Evolutionary conservation across 2,113 vertebrate genomes (phyloP).

Genomic region (Hiodon tergisus): DNA sequence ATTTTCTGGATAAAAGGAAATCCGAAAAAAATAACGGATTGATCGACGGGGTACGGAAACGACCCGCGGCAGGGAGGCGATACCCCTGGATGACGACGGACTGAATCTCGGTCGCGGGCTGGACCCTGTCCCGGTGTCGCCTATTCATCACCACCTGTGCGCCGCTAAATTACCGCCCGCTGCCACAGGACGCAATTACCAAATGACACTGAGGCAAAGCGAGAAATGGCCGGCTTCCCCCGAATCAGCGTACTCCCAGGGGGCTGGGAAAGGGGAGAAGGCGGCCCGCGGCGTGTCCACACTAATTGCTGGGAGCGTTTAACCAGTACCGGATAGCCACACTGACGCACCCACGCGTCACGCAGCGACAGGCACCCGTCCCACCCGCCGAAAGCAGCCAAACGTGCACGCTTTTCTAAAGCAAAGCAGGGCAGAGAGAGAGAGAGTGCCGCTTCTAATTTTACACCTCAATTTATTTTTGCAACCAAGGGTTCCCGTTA

Average conservation of each 20-base stretch:
- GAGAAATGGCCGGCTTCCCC: slow-evolving; percentile 47
- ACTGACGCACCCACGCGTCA: slow-evolving; percentile 9
- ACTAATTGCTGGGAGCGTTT: slow-evolving; percentile 32
- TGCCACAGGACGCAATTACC: slow-evolving; percentile 60
- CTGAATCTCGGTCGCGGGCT: slow-evolving; percentile 27
- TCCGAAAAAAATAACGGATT: too few species aligned
- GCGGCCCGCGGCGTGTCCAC: slow-evolving; percentile 14
- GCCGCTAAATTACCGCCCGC: slow-evolving; percentile 46
- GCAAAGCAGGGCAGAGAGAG: background rate
- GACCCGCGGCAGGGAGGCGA: too few species aligned
- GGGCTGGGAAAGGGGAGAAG: background rate
- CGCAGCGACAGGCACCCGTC: too few species aligned
- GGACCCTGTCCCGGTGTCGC: slow-evolving; percentile 45
- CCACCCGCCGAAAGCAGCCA: too few species aligned
- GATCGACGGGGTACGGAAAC: too few species aligned
- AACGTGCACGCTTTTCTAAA: background rate
- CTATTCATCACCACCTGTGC: slow-evolving; percentile 39
- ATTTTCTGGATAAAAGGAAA: too few species aligned
- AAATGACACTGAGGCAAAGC: slow-evolving; percentile 47
- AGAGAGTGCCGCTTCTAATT: background rate
- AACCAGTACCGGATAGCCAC: slow-evolving; percentile 29
- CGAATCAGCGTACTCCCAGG: background rate
- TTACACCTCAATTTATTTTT: too few species aligned
- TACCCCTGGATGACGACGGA: too few species aligned
- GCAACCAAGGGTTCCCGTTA: too few species aligned